Evolutionary conservation across 2,888 invertebrate genomes (phyloP).

Genomic region (Isotomurus palustris): DNA sequence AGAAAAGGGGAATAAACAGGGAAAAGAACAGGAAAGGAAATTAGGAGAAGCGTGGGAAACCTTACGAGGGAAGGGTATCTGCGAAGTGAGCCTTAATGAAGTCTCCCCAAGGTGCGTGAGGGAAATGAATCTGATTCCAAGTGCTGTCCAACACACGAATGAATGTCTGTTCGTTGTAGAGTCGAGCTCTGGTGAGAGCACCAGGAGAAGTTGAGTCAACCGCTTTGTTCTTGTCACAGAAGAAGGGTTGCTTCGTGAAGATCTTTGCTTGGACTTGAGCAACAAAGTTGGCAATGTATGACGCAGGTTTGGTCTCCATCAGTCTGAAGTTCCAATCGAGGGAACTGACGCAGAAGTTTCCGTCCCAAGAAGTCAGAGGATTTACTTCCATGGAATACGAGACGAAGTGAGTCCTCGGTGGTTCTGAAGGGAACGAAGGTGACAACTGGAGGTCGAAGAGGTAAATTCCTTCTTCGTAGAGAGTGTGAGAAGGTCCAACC

Average conservation of each 20-base stretch:
- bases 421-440: constrained; percentile 81
- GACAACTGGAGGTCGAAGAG: constrained; percentile 90
- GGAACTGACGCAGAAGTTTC: constrained; percentile 84
- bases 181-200: constrained; percentile 85
- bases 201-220: constrained; percentile 85
- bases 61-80: constrained; percentile 25
- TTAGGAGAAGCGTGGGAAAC: no score
- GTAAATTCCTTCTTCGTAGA: constrained; percentile 91
- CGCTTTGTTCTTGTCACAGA: constrained; percentile 93
- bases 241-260: constrained; percentile 89
- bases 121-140: constrained; percentile 68
- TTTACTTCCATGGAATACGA: constrained; percentile 84
- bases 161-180: constrained; percentile 95
- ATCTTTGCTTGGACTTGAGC: constrained; percentile 93
- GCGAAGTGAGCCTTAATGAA: constrained; percentile 30
- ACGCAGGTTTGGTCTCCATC: constrained; percentile 58
- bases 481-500: constrained; percentile 82
- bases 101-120: constrained; percentile 57
- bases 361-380: constrained; percentile 95
- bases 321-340: constrained; percentile 81
- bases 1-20: neutral
- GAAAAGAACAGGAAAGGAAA: neutral
- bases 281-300: constrained; percentile 72
- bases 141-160: constrained; percentile 86
- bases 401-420: constrained; percentile 86